These are phyloP conservation scores for Xestia ashworthii DNA, from an alignment of 2,888 invertebrate species.

Conservation along the genomic window DNA sequence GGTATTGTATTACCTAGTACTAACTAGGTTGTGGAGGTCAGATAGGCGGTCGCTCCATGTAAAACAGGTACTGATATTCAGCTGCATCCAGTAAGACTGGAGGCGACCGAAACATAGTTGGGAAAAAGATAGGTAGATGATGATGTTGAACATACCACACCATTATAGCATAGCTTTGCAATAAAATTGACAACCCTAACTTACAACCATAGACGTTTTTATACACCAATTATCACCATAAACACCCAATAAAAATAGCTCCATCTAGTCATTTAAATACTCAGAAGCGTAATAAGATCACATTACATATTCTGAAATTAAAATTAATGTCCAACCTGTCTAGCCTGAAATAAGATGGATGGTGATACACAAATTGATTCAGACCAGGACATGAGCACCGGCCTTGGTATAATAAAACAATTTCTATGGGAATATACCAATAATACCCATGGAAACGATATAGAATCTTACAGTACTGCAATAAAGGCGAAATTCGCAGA, in stretches of 20 bases:
- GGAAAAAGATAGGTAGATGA: too few species aligned
- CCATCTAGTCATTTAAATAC: conserved; percentile 11
- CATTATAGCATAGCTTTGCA: not conserved
- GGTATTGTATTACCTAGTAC: too few species aligned
- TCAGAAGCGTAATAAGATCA: conserved; percentile 35
- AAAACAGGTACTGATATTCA: too few species aligned
- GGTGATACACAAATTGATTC: conserved; percentile 54
- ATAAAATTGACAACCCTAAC: conserved; percentile 38
- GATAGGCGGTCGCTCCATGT: too few species aligned
- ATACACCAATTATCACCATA: conserved; percentile 18
- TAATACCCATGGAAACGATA: not conserved
- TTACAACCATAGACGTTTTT: not conserved
- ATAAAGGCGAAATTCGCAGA: conserved; percentile 26
- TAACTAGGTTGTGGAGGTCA: too few species aligned
- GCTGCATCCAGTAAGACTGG: too few species aligned
- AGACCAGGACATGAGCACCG: conserved; percentile 21
- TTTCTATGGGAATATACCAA: conserved; percentile 30
- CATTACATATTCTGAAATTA: conserved; percentile 47
- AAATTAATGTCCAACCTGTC: conserved; percentile 61
- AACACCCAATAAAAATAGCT: conserved; percentile 31
- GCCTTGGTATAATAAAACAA: conserved; percentile 54
- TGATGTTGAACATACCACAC: not conserved
- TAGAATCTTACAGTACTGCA: conserved; percentile 6
- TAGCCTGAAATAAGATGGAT: conserved; percentile 51
- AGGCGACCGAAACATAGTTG: too few species aligned